phyloP scores from a whole-genome alignment of 53 echinoderm and acorn worm genomes.

The Arbacia lixula region DNA sequence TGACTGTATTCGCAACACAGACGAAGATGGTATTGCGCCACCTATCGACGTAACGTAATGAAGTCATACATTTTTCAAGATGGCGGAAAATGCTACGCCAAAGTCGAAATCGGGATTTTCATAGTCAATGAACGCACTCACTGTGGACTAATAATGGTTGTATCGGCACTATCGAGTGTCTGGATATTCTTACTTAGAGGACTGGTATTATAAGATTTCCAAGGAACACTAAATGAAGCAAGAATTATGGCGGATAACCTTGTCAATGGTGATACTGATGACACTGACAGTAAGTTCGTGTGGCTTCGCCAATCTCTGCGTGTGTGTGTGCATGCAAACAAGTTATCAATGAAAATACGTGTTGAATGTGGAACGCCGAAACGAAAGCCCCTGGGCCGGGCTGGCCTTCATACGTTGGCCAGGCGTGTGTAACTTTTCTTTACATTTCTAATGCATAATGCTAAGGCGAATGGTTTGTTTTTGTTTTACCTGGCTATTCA shows the following conservation, averaged over 20 bases:
- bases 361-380: too few relatives aligned
- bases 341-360: neutral
- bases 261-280: slow-evolving; percentile 38
- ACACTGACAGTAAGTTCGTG: slow-evolving; percentile 37
- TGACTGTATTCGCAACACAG: too few relatives aligned
- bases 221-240: neutral
- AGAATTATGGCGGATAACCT: slow-evolving; percentile 23
- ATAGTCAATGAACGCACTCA: neutral
- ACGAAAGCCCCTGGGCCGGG: too few relatives aligned
- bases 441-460: too few relatives aligned
- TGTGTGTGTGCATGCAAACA: slow-evolving; percentile 3
- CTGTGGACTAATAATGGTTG: neutral
- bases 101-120: neutral
- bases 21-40: slow-evolving; percentile 17
- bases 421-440: too few relatives aligned
- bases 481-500: too few relatives aligned
- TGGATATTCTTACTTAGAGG: too few relatives aligned
- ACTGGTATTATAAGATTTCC: too few relatives aligned
- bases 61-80: slow-evolving; percentile 16
- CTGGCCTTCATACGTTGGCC: too few relatives aligned
- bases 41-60: neutral
- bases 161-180: too few relatives aligned
- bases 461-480: too few relatives aligned
- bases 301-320: neutral
- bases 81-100: slow-evolving; percentile 33